Evolutionary conservation across 1,140 invertebrate species (phyloP), one percentile per base, ranked within the genome.

Genomic region (Bombus terrestris): DNA sequence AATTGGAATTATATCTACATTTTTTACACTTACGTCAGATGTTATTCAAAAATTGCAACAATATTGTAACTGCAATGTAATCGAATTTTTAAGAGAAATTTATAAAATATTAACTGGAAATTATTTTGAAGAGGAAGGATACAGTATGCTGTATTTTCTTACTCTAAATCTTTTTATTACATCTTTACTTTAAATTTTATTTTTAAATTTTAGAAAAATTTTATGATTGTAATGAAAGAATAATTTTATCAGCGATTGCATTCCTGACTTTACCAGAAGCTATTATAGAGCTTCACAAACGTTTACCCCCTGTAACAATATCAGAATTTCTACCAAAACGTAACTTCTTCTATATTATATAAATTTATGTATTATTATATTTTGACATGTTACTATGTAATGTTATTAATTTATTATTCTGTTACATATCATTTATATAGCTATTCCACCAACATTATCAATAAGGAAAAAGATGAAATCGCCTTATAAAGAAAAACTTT

Each of bases 241-340:
- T 95, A 37, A 91, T 95, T 62, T 81, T 95, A 77, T 93, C 95
- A 37, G 91, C 92, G 0, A 95, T 95, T 39, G 93, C 94, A 57
- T 93, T 94, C 64, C 88, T 95, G 32, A 92, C 93, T 22, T 87
- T 95, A 41, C 93, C 94, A 57, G 93, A 93, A 81, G 86, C 92
- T 15, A 78, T 94, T 10, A n/a, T 89, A 0, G 90, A 93, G 85
- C 86, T 95, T 25, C 83, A 95, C n/a, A 85, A 91, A 57, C 90
- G 92, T 89, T 86, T 95, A 12, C 93, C 93, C 1, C 69, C 90
- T 57, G 41, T 93, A 10, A 77, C 73, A 75, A 53, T 74, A 32
- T 75, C 83, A 39, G 74, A 72, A 76, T 81, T 92, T 57, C 87
- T 89, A 69, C 78, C 85, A 41, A 94, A 94, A 94, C 91, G 94